These are phyloP conservation scores for Zaprionus kolodkinae DNA, from an alignment of 1,140 invertebrate genomes.

Conservation along the genomic window DNA sequence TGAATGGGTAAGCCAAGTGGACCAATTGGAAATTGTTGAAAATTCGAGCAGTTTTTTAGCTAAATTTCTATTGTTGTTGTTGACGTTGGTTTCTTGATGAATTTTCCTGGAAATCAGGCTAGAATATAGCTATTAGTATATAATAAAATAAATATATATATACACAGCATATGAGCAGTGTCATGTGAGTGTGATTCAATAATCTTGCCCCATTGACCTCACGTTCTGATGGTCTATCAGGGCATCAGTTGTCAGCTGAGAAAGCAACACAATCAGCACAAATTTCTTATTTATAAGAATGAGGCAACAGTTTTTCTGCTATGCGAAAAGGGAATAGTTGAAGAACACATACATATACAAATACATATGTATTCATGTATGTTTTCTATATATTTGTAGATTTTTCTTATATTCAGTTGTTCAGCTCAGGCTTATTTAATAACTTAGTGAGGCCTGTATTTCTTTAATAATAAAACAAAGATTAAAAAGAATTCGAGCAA, in stretches of 20 bases:
- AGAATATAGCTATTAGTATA: neutral
- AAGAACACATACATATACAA: neutral
- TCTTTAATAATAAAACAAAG: constrained; percentile 13
- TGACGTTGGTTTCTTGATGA: neutral
- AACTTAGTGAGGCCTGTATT: neutral
- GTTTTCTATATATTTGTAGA: neutral
- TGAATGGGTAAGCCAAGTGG: neutral
- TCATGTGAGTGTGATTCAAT: neutral
- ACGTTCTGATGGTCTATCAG: neutral
- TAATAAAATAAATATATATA: constrained; percentile 4
- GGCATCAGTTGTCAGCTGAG: neutral
- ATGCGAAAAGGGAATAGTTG: neutral
- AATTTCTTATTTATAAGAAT: constrained; percentile 34
- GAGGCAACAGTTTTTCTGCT: constrained; percentile 7
- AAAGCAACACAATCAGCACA: constrained; percentile 34
- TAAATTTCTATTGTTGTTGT: neutral
- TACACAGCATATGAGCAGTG: neutral
- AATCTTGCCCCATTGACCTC: neutral
- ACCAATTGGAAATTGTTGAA: neutral
- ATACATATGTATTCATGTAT: neutral
- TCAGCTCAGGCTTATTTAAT: neutral
- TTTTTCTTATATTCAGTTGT: neutral
- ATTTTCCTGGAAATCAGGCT: neutral
- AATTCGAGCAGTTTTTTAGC: neutral
- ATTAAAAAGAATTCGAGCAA: neutral